A percentile compares a stretch with the other conserved stretches of the same genome.
phyloP scores from a whole-genome alignment of 2,888 invertebrate species.

The Scaptomyza cyrtandrae region DNA sequence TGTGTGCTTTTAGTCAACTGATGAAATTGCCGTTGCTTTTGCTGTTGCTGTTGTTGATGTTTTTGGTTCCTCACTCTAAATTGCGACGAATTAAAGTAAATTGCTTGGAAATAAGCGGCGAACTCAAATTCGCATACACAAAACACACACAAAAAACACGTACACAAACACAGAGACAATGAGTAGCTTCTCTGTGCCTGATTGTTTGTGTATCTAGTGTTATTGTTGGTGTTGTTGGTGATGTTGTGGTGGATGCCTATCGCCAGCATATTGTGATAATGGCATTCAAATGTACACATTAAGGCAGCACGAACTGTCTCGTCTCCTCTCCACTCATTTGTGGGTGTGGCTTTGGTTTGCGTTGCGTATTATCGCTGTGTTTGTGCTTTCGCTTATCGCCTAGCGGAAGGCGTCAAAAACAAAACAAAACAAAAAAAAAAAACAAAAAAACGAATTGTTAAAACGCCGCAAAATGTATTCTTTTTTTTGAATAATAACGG shows the following conservation, averaged over 20 bases:
- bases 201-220: slow-evolving; percentile 46
- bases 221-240: slow-evolving; percentile 19
- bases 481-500: slow-evolving; percentile 26
- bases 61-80: slow-evolving; percentile 62
- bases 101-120: slow-evolving; percentile 73
- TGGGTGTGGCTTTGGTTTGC: slow-evolving; percentile 16
- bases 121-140: slow-evolving; percentile 29
- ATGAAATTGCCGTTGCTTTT: slow-evolving; percentile 38
- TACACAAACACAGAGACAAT: slow-evolving; percentile 49
- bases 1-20: slow-evolving; percentile 45
- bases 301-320: slow-evolving; percentile 12
- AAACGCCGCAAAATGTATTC: slow-evolving; percentile 57
- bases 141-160: slow-evolving; percentile 1
- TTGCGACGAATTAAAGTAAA: slow-evolving; percentile 77
- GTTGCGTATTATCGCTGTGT: slow-evolving; percentile 13
- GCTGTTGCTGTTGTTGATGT: slow-evolving; percentile 4
- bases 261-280: slow-evolving; percentile 62
- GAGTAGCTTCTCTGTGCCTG: slow-evolving; percentile 66
- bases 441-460: slow-evolving; percentile 57
- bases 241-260: slow-evolving; percentile 36
- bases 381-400: slow-evolving; percentile 43
- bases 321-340: slow-evolving; percentile 5
- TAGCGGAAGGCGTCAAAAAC: slow-evolving; percentile 55
- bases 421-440: slow-evolving; percentile 16
- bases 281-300: slow-evolving; percentile 75